These are phyloP conservation scores for Vipera latastei DNA, from an alignment of 2,797 vertebrate species.

Conservation along the genomic window DNA sequence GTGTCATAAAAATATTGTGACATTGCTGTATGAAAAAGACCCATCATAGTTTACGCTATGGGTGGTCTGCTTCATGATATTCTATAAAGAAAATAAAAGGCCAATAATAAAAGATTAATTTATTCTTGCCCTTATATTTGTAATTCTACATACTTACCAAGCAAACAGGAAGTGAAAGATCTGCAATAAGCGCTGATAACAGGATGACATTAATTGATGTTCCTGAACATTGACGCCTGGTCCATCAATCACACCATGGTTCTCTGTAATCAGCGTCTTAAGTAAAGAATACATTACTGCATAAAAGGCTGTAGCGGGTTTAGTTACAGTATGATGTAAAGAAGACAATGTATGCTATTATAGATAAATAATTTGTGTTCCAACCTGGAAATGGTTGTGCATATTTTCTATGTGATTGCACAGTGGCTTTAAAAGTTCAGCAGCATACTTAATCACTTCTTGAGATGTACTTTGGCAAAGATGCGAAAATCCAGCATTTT, in stretches of 20 bases:
- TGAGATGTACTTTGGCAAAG: conserved; percentile 83
- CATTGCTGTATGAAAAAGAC: not conserved
- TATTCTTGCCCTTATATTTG: not conserved
- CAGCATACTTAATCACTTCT: conserved; percentile 74
- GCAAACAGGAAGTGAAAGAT: conserved; percentile 82
- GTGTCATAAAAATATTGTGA: not conserved
- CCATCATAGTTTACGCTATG: not conserved
- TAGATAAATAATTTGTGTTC: conserved; percentile 22
- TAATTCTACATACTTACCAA: conserved; percentile 79
- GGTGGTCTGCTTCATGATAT: not conserved
- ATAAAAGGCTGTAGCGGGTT: not conserved
- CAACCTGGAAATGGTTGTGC: conserved; percentile 96
- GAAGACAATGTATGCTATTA: conserved; percentile 7
- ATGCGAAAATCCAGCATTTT: conserved; percentile 86
- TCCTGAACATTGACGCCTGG: conserved; percentile 75
- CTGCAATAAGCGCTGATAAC: conserved; percentile 86
- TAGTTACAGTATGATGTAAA: not conserved
- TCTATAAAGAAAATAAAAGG: conserved; percentile 1
- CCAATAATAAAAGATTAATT: not conserved
- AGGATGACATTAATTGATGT: conserved; percentile 81
- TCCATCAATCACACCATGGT: conserved; percentile 75
- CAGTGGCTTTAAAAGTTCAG: conserved; percentile 82
- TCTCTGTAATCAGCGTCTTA: conserved; percentile 77
- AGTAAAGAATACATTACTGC: conserved; percentile 32
- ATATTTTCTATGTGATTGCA: conserved; percentile 94